Percentiles rank a stretch among this genome's conserved stretches.
Conservation (phyloP, 2,888 invertebrate genomes). For the Synergus japonicus region DNA sequence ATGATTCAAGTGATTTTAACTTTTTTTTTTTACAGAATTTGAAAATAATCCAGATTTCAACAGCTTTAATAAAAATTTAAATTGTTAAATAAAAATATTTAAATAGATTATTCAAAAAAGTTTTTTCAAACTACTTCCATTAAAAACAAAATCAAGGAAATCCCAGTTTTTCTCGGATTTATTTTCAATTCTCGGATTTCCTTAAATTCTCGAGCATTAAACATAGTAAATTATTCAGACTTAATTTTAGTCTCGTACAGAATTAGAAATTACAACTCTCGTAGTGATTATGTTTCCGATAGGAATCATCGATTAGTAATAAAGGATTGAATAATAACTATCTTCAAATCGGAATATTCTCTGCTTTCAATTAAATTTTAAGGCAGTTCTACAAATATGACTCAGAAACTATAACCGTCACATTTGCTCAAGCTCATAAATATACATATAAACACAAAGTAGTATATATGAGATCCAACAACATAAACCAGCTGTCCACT, state of each 20-base stretch:
- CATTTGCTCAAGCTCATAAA: conserved; percentile 1
- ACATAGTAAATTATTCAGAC: background rate
- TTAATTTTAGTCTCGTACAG: background rate
- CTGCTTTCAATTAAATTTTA: background rate
- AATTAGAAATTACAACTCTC: background rate
- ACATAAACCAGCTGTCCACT: conserved; percentile 1
- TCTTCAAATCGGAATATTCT: background rate
- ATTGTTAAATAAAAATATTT: too few species aligned
- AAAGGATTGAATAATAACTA: background rate
- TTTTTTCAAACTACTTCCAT: too few species aligned
- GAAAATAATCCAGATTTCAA: too few species aligned
- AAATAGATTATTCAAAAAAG: too few species aligned
- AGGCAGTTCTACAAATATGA: background rate
- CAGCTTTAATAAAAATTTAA: too few species aligned
- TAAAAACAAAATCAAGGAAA: too few species aligned
- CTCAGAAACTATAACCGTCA: background rate
- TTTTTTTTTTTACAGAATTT: too few species aligned
- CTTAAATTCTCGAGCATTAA: too few species aligned
- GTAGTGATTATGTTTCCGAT: background rate
- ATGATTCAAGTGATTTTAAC: too few species aligned
- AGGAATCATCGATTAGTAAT: background rate
- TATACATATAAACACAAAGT: background rate
- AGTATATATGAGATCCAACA: background rate
- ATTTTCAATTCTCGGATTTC: too few species aligned
- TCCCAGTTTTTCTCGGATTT: too few species aligned